These are phyloP conservation scores for Pomacea canaliculata DNA, from an alignment of 2,888 invertebrate genomes.

Conservation along the genomic window DNA sequence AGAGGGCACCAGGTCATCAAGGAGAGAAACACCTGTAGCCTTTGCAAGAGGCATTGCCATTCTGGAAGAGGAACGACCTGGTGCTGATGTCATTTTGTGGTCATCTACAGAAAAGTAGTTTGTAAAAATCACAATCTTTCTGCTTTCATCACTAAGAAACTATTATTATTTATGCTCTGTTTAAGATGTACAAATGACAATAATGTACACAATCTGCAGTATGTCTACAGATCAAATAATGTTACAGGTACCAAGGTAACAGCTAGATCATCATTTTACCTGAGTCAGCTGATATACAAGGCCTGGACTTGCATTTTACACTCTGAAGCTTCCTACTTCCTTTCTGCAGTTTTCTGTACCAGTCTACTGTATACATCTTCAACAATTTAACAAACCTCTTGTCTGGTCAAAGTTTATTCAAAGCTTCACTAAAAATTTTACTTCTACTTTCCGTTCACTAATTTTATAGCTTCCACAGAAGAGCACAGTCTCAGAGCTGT, in stretches of 20 bases:
- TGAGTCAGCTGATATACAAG: too few relatives aligned
- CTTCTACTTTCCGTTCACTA: too few relatives aligned
- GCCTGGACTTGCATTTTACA: too few relatives aligned
- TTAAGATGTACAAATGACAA: background rate
- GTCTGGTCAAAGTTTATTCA: background rate
- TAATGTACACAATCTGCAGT: background rate
- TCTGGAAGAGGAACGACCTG: conserved; percentile 49
- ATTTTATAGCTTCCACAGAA: too few relatives aligned
- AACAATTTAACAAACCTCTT: background rate
- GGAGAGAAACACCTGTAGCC: conserved; percentile 61
- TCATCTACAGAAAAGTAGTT: background rate
- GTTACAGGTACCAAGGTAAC: too few relatives aligned
- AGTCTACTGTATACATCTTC: conserved; percentile 25
- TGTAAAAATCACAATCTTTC: too few relatives aligned
- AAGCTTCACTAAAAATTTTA: too few relatives aligned
- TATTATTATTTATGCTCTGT: background rate
- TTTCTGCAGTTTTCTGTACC: conserved; percentile 9
- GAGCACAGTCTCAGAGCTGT: background rate
- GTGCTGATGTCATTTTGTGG: background rate
- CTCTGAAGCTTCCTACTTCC: background rate
- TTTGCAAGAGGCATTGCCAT: conserved; percentile 61
- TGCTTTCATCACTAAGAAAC: background rate
- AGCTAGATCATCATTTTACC: too few relatives aligned
- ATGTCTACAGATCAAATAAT: background rate
- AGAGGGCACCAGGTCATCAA: conserved; percentile 49